Conservation (phyloP, 1,140 invertebrate species). For the Tribolium madens region DNA sequence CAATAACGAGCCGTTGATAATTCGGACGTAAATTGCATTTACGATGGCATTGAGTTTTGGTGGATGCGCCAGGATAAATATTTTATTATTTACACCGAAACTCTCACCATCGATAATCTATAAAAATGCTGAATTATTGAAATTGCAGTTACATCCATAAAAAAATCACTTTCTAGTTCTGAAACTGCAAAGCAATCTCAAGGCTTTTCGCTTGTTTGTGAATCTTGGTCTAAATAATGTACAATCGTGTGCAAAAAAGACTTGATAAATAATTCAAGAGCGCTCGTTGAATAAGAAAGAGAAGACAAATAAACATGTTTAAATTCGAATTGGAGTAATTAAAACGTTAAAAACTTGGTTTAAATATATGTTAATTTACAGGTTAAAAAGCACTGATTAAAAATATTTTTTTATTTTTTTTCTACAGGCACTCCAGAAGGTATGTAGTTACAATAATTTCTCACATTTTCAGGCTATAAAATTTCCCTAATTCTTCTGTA, state of each 20-base stretch:
- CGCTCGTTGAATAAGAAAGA: slow-evolving; percentile 6
- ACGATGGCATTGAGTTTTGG: not conserved
- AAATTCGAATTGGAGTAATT: not conserved
- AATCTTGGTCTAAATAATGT: not conserved
- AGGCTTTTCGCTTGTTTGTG: not conserved
- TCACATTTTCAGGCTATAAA: slow-evolving; percentile 27
- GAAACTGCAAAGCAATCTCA: not conserved
- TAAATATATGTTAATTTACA: slow-evolving; percentile 3
- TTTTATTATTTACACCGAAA: not conserved
- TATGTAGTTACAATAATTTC: slow-evolving; percentile 62
- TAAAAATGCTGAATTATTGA: no score
- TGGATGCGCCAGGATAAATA: slow-evolving; percentile 26
- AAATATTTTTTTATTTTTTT: slow-evolving; percentile 62
- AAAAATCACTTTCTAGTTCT: not conserved
- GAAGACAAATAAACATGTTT: not conserved
- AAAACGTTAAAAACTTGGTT: not conserved
- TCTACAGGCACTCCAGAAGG: slow-evolving; percentile 68
- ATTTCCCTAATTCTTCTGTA: slow-evolving; percentile 20
- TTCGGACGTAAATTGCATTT: not conserved
- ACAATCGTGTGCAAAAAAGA: not conserved
- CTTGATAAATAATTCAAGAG: slow-evolving; percentile 10
- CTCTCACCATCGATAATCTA: no score
- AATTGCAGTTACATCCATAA: not conserved
- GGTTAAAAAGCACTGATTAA: slow-evolving; percentile 43
- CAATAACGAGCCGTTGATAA: not conserved